Conservation (phyloP, 2,797 vertebrate genomes). For the Phoeniculus purpureus region DNA sequence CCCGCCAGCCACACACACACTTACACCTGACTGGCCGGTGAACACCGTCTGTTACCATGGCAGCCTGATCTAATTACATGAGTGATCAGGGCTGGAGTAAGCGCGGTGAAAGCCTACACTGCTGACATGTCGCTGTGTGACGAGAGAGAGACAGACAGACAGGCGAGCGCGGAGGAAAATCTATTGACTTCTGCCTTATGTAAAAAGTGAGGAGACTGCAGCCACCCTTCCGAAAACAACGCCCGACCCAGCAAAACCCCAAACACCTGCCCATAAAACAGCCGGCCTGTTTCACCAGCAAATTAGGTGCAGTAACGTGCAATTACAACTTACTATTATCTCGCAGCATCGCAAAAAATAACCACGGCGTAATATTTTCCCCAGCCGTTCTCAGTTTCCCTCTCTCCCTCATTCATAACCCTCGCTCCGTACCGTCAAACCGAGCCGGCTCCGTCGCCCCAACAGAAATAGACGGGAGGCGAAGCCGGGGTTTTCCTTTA, state of each 20-base stretch:
- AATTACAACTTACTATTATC: conserved; percentile 60
- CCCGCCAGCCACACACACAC: conserved; percentile 55
- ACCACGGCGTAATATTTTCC: conserved; percentile 59
- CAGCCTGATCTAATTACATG: conserved; percentile 84
- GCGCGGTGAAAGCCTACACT: conserved; percentile 74
- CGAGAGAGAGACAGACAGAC: conserved; percentile 47
- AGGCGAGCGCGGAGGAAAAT: conserved; percentile 13
- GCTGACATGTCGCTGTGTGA: conserved; percentile 76
- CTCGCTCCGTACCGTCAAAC: conserved; percentile 25
- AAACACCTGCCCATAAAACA: conserved; percentile 30
- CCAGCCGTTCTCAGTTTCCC: conserved; percentile 46
- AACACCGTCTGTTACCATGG: conserved; percentile 85
- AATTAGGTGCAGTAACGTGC: not conserved
- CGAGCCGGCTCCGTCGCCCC: conserved; percentile 2
- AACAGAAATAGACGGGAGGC: conserved; percentile 9
- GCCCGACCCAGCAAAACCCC: not conserved
- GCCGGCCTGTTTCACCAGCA: not conserved
- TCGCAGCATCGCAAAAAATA: conserved; percentile 61
- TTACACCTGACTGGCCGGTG: conserved; percentile 79
- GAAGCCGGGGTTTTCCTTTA: conserved; percentile 57
- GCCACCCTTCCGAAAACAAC: not conserved
- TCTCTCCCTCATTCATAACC: conserved; percentile 65
- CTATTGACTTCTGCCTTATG: conserved; percentile 60
- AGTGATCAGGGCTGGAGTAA: conserved; percentile 79
- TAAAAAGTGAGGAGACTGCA: conserved; percentile 42